phyloP scores from a whole-genome alignment of 2,113 vertebrate species.

The Sprattus sprattus region DNA sequence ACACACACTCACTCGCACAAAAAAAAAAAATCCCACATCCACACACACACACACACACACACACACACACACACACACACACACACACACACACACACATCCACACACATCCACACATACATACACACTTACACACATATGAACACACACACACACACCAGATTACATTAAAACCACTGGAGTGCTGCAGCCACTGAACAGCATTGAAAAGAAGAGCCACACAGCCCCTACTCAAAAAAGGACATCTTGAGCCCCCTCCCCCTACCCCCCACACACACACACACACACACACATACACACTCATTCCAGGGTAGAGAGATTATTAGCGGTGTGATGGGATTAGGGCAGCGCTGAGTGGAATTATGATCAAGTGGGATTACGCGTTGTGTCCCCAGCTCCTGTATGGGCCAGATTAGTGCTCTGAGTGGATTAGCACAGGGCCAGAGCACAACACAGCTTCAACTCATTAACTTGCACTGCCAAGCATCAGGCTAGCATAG shows the following conservation, averaged over 20 bases:
- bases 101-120: constrained; percentile 12
- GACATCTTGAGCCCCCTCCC: not conserved
- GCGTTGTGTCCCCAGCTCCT: constrained; percentile 4
- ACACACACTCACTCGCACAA: constrained; percentile 25
- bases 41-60: constrained; percentile 24
- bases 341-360: constrained; percentile 5
- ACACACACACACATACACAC: not conserved
- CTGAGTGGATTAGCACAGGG: not conserved
- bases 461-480: constrained; percentile 6
- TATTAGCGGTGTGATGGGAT: constrained; percentile 18
- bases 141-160: not conserved
- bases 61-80: constrained; percentile 17
- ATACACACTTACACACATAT: not conserved
- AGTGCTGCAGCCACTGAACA: not conserved
- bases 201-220: not conserved
- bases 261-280: not conserved
- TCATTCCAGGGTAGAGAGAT: not conserved
- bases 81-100: constrained; percentile 25
- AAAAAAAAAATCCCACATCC: no score
- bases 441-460: not conserved
- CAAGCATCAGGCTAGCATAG: not conserved
- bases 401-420: not conserved
- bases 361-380: not conserved
- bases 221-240: not conserved
- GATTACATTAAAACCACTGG: not conserved